These are phyloP conservation scores for Drosophila nannoptera DNA, from an alignment of 1,140 invertebrate species.

Conservation along the genomic window DNA sequence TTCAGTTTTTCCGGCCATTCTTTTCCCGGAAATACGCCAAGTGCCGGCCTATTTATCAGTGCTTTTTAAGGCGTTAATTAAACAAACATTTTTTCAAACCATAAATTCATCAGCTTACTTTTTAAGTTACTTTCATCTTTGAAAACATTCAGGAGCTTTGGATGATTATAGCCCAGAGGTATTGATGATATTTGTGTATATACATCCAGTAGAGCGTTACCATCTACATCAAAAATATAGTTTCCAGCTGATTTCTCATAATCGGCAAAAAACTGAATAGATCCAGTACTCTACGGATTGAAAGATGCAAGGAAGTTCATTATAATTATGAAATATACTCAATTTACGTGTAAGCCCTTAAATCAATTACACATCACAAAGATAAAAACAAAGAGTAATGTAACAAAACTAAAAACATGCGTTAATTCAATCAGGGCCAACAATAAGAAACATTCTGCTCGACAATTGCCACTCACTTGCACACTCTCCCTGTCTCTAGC, in stretches of 20 bases:
- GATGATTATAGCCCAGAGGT: slow-evolving; percentile 98
- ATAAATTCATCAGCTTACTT: slow-evolving; percentile 70
- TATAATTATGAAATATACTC: not conserved
- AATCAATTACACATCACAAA: not conserved
- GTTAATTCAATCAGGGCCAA: too few relatives aligned
- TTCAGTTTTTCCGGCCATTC: slow-evolving; percentile 91
- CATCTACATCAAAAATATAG: slow-evolving; percentile 97
- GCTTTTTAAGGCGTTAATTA: slow-evolving; percentile 73
- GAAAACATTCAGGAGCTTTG: slow-evolving; percentile 89
- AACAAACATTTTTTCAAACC: not conserved
- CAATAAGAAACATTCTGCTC: too few relatives aligned
- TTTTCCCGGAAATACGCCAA: slow-evolving; percentile 92
- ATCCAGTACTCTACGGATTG: slow-evolving; percentile 84
- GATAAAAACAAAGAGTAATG: too few relatives aligned
- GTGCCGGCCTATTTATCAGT: slow-evolving; percentile 94
- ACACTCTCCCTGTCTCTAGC: too few relatives aligned
- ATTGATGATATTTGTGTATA: slow-evolving; percentile 98
- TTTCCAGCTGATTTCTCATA: slow-evolving; percentile 97
- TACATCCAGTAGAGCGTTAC: slow-evolving; percentile 92
- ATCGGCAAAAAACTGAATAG: slow-evolving; percentile 95
- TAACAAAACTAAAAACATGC: too few relatives aligned
- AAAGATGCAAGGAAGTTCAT: not conserved
- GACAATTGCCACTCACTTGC: too few relatives aligned
- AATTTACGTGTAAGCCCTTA: not conserved
- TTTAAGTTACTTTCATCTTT: slow-evolving; percentile 87